Conservation (phyloP, 2,113 vertebrate species). For the Lasiurus cinereus region DNA sequence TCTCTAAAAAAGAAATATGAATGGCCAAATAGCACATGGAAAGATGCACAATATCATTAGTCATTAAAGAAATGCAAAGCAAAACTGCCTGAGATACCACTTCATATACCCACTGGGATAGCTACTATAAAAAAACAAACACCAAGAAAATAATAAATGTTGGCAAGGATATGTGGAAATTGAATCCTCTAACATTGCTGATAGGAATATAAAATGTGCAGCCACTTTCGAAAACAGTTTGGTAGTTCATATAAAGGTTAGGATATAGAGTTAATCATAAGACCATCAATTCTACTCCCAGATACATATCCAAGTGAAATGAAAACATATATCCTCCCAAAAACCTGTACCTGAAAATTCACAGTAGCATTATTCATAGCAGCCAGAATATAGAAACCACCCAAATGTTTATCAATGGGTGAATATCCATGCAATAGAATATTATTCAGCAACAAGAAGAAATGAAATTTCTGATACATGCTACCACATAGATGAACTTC, state of each 20-base stretch:
- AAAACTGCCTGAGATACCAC: background rate
- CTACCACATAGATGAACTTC: background rate
- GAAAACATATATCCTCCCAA: background rate
- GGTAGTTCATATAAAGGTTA: background rate
- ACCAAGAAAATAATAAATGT: background rate
- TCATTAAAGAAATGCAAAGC: background rate
- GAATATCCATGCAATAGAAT: background rate
- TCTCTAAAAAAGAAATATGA: background rate
- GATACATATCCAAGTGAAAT: background rate
- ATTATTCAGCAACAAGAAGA: background rate
- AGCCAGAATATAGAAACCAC: background rate
- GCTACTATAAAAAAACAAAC: background rate
- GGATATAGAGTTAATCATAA: background rate
- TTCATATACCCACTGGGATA: background rate
- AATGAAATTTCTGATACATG: constrained; percentile 39
- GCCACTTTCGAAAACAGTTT: background rate
- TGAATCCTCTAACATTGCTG: background rate
- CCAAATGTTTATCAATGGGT: background rate
- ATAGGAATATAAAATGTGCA: background rate
- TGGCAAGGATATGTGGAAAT: background rate
- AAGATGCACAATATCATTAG: background rate
- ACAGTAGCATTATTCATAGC: background rate
- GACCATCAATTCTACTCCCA: constrained; percentile 4
- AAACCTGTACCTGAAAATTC: background rate
- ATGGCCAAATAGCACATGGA: background rate